Conservation (phyloP, 1,140 invertebrate species). For the Drosophila nigrodunni region DNA sequence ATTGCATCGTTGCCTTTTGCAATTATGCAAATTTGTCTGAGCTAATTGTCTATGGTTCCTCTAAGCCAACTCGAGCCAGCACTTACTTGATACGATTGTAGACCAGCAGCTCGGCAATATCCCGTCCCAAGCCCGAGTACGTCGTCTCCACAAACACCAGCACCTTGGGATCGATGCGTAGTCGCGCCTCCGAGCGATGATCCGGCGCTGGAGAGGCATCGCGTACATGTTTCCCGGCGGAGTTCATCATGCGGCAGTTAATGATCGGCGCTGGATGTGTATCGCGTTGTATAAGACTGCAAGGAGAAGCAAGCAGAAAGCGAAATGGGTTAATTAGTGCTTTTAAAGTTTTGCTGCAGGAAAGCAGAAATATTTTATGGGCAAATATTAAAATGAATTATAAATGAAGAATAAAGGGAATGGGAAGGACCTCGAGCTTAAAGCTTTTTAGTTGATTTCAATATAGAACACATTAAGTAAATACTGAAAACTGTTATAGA, state of each 20-base stretch:
- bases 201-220: slow-evolving; percentile 88
- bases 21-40: slow-evolving; percentile 80
- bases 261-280: slow-evolving; percentile 91
- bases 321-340: not conserved
- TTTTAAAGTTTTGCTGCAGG: no score
- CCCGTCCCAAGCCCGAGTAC: slow-evolving; percentile 94
- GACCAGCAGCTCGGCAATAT: slow-evolving; percentile 96
- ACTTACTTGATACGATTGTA: slow-evolving; percentile 96
- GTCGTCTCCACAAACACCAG: slow-evolving; percentile 98
- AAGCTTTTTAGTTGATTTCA: no score
- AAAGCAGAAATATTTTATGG: no score
- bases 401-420: no score
- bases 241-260: slow-evolving; percentile 89
- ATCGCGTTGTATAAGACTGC: slow-evolving; percentile 90
- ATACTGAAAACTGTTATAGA: not conserved
- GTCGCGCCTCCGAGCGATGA: slow-evolving; percentile 92
- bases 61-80: slow-evolving; percentile 29
- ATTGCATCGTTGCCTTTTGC: slow-evolving; percentile 69
- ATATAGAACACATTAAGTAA: not conserved
- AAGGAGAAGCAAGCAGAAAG: slow-evolving; percentile 49
- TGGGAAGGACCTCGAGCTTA: no score
- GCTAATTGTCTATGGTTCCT: slow-evolving; percentile 75
- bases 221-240: slow-evolving; percentile 86
- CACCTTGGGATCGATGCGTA: slow-evolving; percentile 95
- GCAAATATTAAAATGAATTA: no score